Evolutionary conservation across 2,113 vertebrate genomes (phyloP).

Genomic region (Falco punctatus): DNA sequence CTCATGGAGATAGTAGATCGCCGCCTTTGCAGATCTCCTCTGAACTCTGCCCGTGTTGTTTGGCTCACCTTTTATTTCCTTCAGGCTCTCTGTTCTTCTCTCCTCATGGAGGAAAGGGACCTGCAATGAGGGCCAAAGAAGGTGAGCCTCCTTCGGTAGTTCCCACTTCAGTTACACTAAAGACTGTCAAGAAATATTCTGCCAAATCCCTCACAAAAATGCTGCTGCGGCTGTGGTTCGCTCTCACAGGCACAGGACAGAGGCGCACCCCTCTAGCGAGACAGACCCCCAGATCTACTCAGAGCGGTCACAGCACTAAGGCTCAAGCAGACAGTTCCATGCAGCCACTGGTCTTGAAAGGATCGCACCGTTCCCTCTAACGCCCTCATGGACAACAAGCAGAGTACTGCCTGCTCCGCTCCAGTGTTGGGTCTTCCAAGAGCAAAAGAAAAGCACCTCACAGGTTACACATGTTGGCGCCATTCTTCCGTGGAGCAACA

Average conservation of each 20-base stretch:
- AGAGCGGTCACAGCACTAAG: background rate
- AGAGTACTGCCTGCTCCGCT: background rate
- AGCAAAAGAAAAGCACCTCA: background rate
- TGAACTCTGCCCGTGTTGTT: conserved; percentile 80
- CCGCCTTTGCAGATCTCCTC: conserved; percentile 90
- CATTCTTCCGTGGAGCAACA: background rate
- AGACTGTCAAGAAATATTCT: background rate
- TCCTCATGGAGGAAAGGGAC: conserved; percentile 73
- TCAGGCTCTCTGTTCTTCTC: conserved; percentile 73
- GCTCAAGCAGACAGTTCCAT: background rate
- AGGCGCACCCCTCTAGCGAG: background rate
- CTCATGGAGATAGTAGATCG: conserved; percentile 91
- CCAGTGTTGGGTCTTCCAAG: background rate
- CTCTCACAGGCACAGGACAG: background rate
- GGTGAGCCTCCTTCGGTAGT: background rate
- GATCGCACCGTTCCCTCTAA: background rate
- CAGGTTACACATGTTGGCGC: background rate
- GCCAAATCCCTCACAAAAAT: background rate
- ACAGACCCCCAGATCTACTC: background rate
- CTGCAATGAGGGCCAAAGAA: conserved; percentile 47
- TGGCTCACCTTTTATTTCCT: conserved; percentile 77
- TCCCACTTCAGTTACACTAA: background rate
- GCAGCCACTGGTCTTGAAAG: background rate
- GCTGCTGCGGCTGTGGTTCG: background rate
- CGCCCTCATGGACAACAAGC: background rate